A percentile compares a stretch with the other conserved stretches of the same genome.
phyloP scores from a whole-genome alignment of 2,113 vertebrate genomes.

The Alligator mississippiensis region DNA sequence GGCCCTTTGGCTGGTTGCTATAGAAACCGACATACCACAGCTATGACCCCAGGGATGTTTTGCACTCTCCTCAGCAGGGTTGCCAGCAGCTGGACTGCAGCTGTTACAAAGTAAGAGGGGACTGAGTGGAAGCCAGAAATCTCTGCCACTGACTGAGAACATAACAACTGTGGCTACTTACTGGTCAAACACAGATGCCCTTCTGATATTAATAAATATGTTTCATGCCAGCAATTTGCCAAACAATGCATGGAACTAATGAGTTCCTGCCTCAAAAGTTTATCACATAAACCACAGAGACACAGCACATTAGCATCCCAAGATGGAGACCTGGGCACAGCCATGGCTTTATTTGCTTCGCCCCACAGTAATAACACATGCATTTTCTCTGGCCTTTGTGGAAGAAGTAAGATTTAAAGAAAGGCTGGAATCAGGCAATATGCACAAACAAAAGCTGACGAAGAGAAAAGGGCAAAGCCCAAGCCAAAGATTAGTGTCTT shows the following conservation, averaged over 20 bases:
- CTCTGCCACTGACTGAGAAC: slow-evolving; percentile 30
- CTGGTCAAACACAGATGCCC: neutral
- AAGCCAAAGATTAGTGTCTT: neutral
- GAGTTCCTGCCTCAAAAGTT: neutral
- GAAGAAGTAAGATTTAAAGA: neutral
- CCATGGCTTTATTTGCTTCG: neutral
- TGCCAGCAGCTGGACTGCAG: slow-evolving; percentile 95
- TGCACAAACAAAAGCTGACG: neutral
- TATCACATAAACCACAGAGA: neutral
- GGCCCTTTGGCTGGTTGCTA: slow-evolving; percentile 89
- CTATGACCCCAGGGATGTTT: slow-evolving; percentile 91
- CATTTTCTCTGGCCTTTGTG: neutral
- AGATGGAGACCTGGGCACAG: too few relatives aligned
- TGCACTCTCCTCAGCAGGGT: slow-evolving; percentile 84
- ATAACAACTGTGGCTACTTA: neutral
- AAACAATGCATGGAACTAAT: neutral
- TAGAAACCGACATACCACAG: slow-evolving; percentile 95
- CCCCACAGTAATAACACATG: neutral
- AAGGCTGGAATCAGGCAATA: neutral
- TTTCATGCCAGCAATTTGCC: neutral
- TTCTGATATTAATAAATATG: neutral
- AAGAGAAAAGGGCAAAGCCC: neutral
- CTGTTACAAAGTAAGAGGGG: slow-evolving; percentile 83
- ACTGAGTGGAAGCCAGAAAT: slow-evolving; percentile 40
- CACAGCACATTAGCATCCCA: neutral